Evolutionary conservation across 2,888 invertebrate genomes (phyloP), one percentile per base, ranked within the genome.

Genomic region (Crematogaster levior): DNA sequence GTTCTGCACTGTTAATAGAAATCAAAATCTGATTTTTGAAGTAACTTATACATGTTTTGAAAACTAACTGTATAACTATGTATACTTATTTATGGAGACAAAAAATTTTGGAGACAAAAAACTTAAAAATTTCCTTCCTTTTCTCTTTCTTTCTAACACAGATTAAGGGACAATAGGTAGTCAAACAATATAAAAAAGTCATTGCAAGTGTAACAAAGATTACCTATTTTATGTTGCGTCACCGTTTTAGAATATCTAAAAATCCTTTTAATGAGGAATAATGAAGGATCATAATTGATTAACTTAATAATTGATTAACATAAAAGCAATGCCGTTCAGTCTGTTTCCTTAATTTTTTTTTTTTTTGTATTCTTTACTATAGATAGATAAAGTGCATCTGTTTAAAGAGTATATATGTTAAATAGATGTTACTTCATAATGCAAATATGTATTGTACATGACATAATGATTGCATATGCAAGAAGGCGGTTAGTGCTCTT

Each of bases 21-120:
- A 65, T 75, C n/a, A 37, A 75, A 75, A n/a, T n/a, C n/a, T n/a
- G 40, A 27, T 10, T 48, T 24, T 43, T 3, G 60, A n/a, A n/a
- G 34, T 34, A 51, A 24, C 12, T 75, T 48, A 21, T 6, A n/a
- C 15, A 24, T 60, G 37, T 37, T 24, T 74, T 21, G 27, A 10
- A 60, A 60, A n/a, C n/a, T 3, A 58, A n/a, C 10, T 34, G 15
- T 61, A 40, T n/a, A n/a, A n/a, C n/a, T n/a, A n/a, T n/a, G n/a
- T n/a, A 60, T 5, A 3, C 34, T 43, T 27, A 15, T 30, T 12
- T 51, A 2, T 34, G 53, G 24, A 65, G 24, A n/a, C n/a, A n/a
- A n/a, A n/a, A n/a, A n/a, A n/a, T n/a, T n/a, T n/a, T n/a, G n/a
- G n/a, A n/a, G n/a, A n/a, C n/a, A n/a, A n/a, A 24, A 21, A 34